Percentiles rank a stretch among this genome's conserved stretches.
Conservation (phyloP, 2,113 vertebrate species). For the Cyprinodon variegatus region DNA sequence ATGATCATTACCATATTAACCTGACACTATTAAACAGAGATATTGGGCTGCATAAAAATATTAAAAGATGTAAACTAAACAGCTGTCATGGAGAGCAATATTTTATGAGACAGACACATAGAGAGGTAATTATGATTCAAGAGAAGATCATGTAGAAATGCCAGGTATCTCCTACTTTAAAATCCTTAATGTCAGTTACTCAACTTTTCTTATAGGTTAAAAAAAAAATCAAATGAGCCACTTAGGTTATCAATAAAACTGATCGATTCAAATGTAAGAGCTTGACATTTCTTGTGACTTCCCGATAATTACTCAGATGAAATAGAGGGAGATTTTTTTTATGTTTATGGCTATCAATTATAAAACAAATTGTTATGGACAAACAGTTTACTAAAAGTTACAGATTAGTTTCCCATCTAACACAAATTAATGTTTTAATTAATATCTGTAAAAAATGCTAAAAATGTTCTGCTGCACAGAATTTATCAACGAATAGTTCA, state of each 20-base stretch:
- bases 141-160: conserved; percentile 22
- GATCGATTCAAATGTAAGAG: neutral
- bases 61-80: conserved; percentile 52
- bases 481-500: too few relatives aligned
- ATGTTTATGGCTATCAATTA: too few relatives aligned
- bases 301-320: too few relatives aligned
- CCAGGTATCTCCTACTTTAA: neutral
- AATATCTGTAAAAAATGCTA: too few relatives aligned
- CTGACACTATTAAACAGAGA: conserved; percentile 59
- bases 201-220: neutral
- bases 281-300: neutral
- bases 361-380: too few relatives aligned
- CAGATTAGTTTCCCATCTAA: too few relatives aligned
- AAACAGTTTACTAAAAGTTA: too few relatives aligned
- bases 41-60: conserved; percentile 38
- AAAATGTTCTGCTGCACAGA: too few relatives aligned
- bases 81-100: conserved; percentile 32
- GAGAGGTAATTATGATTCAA: conserved; percentile 44
- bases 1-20: conserved; percentile 62
- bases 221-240: neutral
- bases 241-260: neutral
- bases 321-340: too few relatives aligned
- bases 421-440: too few relatives aligned
- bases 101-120: conserved; percentile 54
- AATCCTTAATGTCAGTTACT: neutral